A percentile compares a stretch with the other conserved stretches of the same genome.
phyloP scores from a whole-genome alignment of 2,113 vertebrate species.

The Dryoscopus gambensis region DNA sequence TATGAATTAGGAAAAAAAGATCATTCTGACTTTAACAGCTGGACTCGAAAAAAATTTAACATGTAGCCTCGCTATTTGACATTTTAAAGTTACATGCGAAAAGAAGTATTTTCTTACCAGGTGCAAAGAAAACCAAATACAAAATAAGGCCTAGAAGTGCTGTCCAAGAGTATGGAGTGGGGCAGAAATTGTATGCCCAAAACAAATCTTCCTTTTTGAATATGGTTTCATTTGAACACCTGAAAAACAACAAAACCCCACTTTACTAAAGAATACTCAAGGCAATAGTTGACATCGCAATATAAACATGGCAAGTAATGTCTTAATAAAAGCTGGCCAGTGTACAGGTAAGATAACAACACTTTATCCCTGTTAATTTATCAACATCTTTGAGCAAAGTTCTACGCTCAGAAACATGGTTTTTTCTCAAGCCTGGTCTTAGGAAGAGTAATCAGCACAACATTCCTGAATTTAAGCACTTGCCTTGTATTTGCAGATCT shows the following conservation, averaged over 20 bases:
- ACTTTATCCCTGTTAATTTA: neutral
- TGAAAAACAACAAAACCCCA: constrained; percentile 65
- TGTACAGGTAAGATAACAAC: neutral
- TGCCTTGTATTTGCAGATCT: neutral
- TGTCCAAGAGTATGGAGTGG: constrained; percentile 91
- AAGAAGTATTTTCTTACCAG: constrained; percentile 74
- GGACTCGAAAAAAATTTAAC: neutral
- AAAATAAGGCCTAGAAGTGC: constrained; percentile 89
- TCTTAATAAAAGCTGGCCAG: neutral
- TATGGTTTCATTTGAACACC: constrained; percentile 87
- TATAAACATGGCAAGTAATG: neutral
- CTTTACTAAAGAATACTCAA: neutral
- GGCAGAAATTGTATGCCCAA: constrained; percentile 98
- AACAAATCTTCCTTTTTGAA: constrained; percentile 78
- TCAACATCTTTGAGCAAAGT: neutral
- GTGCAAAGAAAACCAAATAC: constrained; percentile 92
- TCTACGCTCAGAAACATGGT: neutral
- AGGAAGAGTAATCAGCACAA: neutral
- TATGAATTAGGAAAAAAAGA: constrained; percentile 20
- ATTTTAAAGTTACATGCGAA: neutral
- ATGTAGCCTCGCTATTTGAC: neutral
- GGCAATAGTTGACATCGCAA: neutral
- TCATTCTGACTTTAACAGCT: neutral
- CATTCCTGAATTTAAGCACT: neutral
- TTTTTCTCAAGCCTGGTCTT: neutral